Conservation (phyloP, 2,113 vertebrate genomes). For the Conger conger region DNA sequence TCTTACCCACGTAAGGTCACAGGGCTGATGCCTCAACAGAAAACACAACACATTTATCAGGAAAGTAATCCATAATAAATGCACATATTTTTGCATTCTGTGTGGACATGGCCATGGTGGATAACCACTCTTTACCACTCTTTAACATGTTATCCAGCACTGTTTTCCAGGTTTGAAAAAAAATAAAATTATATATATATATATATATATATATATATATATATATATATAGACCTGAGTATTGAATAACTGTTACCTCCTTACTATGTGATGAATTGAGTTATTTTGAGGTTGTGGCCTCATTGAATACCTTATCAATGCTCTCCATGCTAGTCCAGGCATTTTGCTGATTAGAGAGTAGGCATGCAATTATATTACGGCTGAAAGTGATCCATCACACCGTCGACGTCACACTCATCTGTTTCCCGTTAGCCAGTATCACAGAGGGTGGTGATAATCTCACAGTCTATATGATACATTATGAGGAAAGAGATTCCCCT, state of each 20-base stretch:
- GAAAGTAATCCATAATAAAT: background rate
- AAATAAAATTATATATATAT: background rate
- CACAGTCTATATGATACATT: constrained; percentile 55
- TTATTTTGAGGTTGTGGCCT: constrained; percentile 44
- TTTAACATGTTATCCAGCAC: background rate
- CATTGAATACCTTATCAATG: constrained; percentile 68
- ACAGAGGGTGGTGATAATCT: constrained; percentile 37
- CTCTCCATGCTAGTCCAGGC: constrained; percentile 54
- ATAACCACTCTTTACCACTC: too few species aligned
- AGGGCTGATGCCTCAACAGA: too few species aligned
- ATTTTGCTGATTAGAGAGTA: constrained; percentile 64
- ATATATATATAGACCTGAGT: background rate
- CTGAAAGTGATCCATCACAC: constrained; percentile 65
- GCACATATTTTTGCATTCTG: background rate
- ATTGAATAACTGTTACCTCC: background rate
- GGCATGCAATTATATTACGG: constrained; percentile 29
- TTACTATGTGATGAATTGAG: constrained; percentile 7
- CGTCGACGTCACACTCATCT: constrained; percentile 63
- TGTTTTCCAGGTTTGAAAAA: background rate
- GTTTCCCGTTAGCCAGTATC: constrained; percentile 58
- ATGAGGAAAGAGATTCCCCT: constrained; percentile 48
- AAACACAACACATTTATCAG: background rate
- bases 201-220: too few species aligned
- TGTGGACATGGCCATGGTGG: background rate
- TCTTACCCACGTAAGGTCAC: background rate